Percentiles rank a stretch among this genome's conserved stretches.
Conservation (phyloP, 1,140 invertebrate species). For the Aphidius ervi region DNA sequence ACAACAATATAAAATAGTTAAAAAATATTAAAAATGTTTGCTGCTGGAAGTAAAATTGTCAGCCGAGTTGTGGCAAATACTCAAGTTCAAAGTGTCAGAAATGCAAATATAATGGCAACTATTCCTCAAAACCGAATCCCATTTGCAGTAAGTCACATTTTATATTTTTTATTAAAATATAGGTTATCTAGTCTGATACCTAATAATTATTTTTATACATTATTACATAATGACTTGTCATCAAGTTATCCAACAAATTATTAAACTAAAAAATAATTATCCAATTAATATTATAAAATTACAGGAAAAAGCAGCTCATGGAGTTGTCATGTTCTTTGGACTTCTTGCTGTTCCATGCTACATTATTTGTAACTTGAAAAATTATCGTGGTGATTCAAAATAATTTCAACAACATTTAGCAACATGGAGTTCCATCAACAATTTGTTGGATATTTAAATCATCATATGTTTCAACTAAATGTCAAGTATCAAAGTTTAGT, state of each 20-base stretch:
- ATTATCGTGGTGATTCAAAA: slow-evolving; percentile 12
- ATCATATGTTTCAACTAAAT: no score
- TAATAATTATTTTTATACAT: no score
- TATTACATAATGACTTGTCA: not conserved
- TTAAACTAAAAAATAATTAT: no score
- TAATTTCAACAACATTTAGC: not conserved
- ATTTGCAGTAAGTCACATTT: not conserved
- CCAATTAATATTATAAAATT: slow-evolving; percentile 1
- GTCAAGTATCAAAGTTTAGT: no score
- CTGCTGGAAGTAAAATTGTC: not conserved
- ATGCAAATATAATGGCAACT: not conserved
- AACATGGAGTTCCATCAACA: not conserved
- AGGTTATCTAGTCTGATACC: not conserved
- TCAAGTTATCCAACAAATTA: no score
- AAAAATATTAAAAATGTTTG: not conserved
- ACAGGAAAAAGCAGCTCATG: slow-evolving; percentile 19
- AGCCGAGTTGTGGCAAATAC: not conserved
- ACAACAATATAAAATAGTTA: no score
- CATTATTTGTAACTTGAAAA: slow-evolving; percentile 19
- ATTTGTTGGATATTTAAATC: no score
- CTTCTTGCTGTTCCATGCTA: slow-evolving; percentile 10
- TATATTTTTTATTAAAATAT: not conserved
- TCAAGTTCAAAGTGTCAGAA: not conserved
- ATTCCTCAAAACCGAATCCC: not conserved
- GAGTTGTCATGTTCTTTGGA: not conserved